Evolutionary conservation across 2,888 invertebrate genomes (phyloP).

Genomic region (Heliconius erato): DNA sequence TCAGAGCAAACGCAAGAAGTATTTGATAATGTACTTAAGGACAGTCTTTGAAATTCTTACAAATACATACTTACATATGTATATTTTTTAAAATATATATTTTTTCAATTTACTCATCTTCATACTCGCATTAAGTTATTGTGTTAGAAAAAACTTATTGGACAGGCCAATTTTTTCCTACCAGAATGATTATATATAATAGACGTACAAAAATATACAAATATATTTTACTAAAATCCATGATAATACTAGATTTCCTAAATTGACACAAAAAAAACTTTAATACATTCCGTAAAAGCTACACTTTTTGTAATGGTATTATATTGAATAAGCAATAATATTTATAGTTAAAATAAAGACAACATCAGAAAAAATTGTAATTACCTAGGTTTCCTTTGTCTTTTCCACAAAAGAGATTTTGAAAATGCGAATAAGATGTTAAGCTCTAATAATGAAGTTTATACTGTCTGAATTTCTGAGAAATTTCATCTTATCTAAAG

Average conservation of each 20-base stretch:
- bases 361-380: background rate
- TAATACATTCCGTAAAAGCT: no score
- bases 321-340: background rate
- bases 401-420: background rate
- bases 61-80: background rate
- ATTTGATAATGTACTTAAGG: conserved; percentile 18
- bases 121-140: no score
- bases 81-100: background rate
- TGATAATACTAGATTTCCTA: no score
- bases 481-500: conserved; percentile 19
- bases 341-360: background rate
- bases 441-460: conserved; percentile 26
- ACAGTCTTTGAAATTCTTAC: conserved; percentile 9
- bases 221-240: no score
- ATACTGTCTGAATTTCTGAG: conserved; percentile 5
- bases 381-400: background rate
- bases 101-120: no score
- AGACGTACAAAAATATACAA: no score
- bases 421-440: background rate
- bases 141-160: no score
- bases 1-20: conserved; percentile 5
- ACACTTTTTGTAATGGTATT: background rate
- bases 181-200: no score
- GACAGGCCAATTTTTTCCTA: no score
- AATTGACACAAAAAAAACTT: no score